phyloP scores from a whole-genome alignment of 2,888 invertebrate species.

The Meliscaeva auricollis region DNA sequence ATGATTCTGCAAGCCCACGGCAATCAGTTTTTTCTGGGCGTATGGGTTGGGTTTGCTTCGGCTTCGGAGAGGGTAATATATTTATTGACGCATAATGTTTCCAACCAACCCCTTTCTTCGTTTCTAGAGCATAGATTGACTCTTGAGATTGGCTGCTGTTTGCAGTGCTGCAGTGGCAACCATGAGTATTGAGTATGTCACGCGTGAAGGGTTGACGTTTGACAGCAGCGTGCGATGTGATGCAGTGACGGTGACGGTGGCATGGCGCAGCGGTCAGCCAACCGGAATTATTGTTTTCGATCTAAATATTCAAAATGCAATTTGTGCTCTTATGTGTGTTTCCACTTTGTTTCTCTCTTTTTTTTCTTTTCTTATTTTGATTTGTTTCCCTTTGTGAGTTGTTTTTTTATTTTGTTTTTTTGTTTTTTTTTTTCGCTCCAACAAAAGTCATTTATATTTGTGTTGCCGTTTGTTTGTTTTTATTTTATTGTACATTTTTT shows the following conservation, averaged over 20 bases:
- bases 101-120: neutral
- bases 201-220: conserved; percentile 46
- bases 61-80: conserved; percentile 25
- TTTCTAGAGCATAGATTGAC: neutral
- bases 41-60: neutral
- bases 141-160: conserved; percentile 19
- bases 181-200: conserved; percentile 50
- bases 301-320: conserved; percentile 66
- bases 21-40: neutral
- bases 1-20: conserved; percentile 12
- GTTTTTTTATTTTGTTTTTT: neutral
- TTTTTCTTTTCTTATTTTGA: conserved; percentile 23
- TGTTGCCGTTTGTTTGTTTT: conserved; percentile 37
- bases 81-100: conserved; percentile 9
- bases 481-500: too few relatives aligned
- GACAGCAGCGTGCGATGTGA: neutral
- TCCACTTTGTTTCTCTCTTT: conserved; percentile 37
- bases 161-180: conserved; percentile 9
- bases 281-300: conserved; percentile 67
- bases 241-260: too few relatives aligned
- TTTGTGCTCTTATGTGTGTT: conserved; percentile 46
- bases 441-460: conserved; percentile 52
- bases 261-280: conserved; percentile 44
- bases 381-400: conserved; percentile 11
- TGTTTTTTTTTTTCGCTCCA: conserved; percentile 47